These are phyloP conservation scores for Onychomys leucogaster DNA, from an alignment of 2,797 vertebrate genomes.

Conservation along the genomic window DNA sequence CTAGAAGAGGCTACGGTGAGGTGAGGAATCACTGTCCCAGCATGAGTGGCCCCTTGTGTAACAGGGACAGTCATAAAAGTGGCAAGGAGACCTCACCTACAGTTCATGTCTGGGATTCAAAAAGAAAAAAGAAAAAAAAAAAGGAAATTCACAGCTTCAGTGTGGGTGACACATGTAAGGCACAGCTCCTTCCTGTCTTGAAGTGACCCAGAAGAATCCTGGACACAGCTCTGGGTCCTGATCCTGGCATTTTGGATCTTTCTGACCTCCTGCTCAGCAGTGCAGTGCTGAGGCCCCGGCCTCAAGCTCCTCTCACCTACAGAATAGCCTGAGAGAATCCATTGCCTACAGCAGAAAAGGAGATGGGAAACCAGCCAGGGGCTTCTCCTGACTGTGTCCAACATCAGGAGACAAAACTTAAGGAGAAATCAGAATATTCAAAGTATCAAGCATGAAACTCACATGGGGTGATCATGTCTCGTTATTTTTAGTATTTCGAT, in stretches of 20 bases:
- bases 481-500: background rate
- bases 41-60: too few species aligned
- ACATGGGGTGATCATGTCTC: background rate
- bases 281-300: too few species aligned
- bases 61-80: background rate
- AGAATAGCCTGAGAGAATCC: background rate
- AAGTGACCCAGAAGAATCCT: background rate
- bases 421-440: background rate
- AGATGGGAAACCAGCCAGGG: background rate
- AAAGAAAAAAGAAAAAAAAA: background rate
- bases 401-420: background rate
- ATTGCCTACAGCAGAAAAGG: background rate
- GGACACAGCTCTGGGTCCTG: background rate
- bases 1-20: background rate
- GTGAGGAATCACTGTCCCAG: rapidly evolving
- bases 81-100: background rate
- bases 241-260: background rate
- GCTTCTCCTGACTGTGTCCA: background rate
- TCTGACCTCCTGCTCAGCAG: background rate
- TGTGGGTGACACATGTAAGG: background rate
- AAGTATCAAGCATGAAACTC: background rate
- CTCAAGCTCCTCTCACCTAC: background rate
- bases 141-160: background rate
- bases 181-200: background rate
- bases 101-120: background rate